Conservation (phyloP, 2,888 invertebrate species). For the Bombylius discolor region DNA sequence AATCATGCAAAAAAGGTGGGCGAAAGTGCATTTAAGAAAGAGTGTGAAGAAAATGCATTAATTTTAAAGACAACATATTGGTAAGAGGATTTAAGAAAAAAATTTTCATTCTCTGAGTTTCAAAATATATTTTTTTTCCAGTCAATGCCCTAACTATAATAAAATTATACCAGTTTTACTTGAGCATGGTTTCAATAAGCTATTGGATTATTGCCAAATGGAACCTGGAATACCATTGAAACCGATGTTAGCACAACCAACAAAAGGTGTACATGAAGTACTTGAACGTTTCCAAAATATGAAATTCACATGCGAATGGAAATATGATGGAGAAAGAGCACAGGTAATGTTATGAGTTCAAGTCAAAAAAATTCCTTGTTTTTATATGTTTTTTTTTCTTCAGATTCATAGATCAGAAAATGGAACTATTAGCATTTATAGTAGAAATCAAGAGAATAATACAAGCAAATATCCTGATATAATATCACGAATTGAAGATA, state of each 20-base stretch:
- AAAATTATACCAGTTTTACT: slow-evolving; percentile 66
- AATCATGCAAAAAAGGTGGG: slow-evolving; percentile 50
- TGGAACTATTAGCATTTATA: slow-evolving; percentile 69
- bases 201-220: slow-evolving; percentile 71
- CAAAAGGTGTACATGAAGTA: slow-evolving; percentile 84
- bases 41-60: slow-evolving; percentile 59
- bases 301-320: slow-evolving; percentile 95
- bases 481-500: slow-evolving; percentile 51
- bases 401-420: slow-evolving; percentile 61
- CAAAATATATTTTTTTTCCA: slow-evolving; percentile 22
- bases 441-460: slow-evolving; percentile 91
- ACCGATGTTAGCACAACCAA: slow-evolving; percentile 98
- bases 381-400: background rate
- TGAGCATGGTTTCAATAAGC: slow-evolving; percentile 55
- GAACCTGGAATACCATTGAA: slow-evolving; percentile 88
- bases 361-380: background rate
- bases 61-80: slow-evolving; percentile 87
- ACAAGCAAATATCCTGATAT: slow-evolving; percentile 94
- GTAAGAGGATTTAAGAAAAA: slow-evolving; percentile 35
- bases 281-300: slow-evolving; percentile 68
- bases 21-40: slow-evolving; percentile 57
- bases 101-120: too few relatives aligned
- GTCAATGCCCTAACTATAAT: slow-evolving; percentile 93
- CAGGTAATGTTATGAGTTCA: slow-evolving; percentile 45
- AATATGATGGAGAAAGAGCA: slow-evolving; percentile 98